Conservation (phyloP, 2,113 vertebrate genomes). For the Pterocles orientalis region DNA sequence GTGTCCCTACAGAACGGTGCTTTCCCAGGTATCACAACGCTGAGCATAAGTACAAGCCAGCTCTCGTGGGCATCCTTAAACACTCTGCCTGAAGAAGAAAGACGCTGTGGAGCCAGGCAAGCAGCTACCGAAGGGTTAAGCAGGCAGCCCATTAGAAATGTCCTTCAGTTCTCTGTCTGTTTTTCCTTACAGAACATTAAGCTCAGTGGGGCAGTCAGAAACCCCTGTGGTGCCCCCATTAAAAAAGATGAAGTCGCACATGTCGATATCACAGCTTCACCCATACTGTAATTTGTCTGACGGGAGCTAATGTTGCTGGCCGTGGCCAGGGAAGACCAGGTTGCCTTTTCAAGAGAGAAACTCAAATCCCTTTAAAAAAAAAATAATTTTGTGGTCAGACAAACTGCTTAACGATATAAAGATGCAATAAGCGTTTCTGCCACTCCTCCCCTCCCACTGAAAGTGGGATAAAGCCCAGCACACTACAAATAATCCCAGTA, state of each 20-base stretch:
- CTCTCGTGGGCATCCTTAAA: not conserved
- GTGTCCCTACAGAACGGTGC: not conserved
- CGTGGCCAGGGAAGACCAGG: constrained; percentile 7
- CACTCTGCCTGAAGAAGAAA: not conserved
- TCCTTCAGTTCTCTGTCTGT: constrained; percentile 79
- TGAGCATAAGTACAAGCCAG: not conserved
- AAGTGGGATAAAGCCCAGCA: constrained; percentile 70
- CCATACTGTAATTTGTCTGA: constrained; percentile 82
- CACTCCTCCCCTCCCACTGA: constrained; percentile 55
- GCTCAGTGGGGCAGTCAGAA: constrained; percentile 86
- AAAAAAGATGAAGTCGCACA: constrained; percentile 86
- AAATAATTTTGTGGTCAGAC: constrained; percentile 21
- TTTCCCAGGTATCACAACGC: not conserved
- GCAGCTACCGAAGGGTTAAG: constrained; percentile 76
- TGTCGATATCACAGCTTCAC: constrained; percentile 79
- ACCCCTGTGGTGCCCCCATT: constrained; percentile 81
- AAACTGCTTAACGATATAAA: constrained; percentile 52
- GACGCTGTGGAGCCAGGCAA: not conserved
- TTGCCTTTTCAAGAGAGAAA: constrained; percentile 43
- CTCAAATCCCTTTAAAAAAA: constrained; percentile 1
- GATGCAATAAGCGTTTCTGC: constrained; percentile 50
- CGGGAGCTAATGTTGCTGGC: constrained; percentile 75
- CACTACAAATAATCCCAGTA: constrained; percentile 74
- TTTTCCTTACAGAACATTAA: constrained; percentile 82
- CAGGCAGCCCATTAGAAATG: constrained; percentile 78